Percentiles rank a stretch among this genome's conserved stretches.
Conservation (phyloP, 2,797 vertebrate genomes). For the Melopsittacus undulatus region DNA sequence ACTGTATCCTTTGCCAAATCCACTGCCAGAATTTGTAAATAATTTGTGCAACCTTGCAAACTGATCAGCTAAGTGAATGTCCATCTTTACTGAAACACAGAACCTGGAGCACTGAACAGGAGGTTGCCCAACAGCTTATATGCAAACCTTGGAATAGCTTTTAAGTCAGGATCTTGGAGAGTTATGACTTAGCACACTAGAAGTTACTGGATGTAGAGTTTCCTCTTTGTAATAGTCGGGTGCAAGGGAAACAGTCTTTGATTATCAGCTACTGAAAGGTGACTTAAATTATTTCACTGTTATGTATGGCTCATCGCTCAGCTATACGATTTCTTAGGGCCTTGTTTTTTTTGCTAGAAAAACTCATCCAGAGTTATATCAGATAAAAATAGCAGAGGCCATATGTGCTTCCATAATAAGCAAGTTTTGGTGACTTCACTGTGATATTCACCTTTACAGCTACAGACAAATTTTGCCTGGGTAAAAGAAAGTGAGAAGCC, state of each 20-base stretch:
- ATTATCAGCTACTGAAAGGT: not conserved
- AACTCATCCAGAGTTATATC: not conserved
- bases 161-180: not conserved
- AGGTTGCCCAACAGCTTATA: not conserved
- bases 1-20: not conserved
- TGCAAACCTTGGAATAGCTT: not conserved
- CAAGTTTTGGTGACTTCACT: not conserved
- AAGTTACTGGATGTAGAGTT: not conserved
- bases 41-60: not conserved
- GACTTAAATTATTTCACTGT: not conserved
- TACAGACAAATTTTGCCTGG: not conserved
- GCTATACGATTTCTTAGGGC: not conserved
- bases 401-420: not conserved
- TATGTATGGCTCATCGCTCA: not conserved
- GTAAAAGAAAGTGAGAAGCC: not conserved
- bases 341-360: not conserved
- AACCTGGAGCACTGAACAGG: not conserved
- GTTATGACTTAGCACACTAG: not conserved
- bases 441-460: not conserved
- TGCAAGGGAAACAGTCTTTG: not conserved
- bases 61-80: not conserved
- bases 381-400: not conserved
- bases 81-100: not conserved
- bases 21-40: not conserved
- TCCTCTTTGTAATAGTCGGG: not conserved